A percentile compares a stretch with the other conserved stretches of the same genome.
Evolutionary conservation across 2,113 vertebrate species (phyloP).

Genomic region (Baryphthengus martii): DNA sequence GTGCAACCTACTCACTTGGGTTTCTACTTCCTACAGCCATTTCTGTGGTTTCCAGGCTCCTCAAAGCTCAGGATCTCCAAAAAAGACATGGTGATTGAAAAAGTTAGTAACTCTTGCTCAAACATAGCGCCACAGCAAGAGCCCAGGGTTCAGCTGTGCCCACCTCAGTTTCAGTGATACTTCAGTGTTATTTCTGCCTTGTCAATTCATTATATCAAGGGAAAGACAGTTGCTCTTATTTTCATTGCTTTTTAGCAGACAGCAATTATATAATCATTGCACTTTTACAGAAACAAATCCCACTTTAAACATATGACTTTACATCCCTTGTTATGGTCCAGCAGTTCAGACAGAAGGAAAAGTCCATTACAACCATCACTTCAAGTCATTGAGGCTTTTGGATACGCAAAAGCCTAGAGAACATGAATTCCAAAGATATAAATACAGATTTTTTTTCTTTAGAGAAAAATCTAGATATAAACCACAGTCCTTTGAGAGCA

Average conservation of each 20-base stretch:
- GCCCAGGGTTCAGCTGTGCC: not conserved
- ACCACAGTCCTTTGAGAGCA: not conserved
- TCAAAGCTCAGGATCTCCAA: not conserved
- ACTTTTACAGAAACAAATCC: not conserved
- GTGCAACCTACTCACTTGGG: not conserved
- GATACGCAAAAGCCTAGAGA: not conserved
- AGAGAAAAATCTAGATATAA: not conserved
- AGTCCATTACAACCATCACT: not conserved
- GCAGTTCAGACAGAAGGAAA: not conserved
- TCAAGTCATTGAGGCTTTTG: not conserved
- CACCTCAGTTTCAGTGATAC: not conserved
- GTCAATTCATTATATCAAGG: not conserved
- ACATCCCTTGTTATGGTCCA: not conserved
- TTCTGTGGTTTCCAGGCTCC: not conserved
- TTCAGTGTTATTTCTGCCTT: not conserved
- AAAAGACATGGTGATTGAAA: not conserved
- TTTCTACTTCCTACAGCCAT: not conserved
- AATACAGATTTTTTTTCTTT: not conserved
- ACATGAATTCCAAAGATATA: not conserved
- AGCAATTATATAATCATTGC: not conserved
- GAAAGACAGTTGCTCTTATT: not conserved
- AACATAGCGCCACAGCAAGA: not conserved
- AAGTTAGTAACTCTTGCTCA: not conserved
- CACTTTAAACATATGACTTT: not conserved
- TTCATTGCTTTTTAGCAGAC: not conserved